Conservation (phyloP, 2,113 vertebrate genomes). For the Columba livia region DNA sequence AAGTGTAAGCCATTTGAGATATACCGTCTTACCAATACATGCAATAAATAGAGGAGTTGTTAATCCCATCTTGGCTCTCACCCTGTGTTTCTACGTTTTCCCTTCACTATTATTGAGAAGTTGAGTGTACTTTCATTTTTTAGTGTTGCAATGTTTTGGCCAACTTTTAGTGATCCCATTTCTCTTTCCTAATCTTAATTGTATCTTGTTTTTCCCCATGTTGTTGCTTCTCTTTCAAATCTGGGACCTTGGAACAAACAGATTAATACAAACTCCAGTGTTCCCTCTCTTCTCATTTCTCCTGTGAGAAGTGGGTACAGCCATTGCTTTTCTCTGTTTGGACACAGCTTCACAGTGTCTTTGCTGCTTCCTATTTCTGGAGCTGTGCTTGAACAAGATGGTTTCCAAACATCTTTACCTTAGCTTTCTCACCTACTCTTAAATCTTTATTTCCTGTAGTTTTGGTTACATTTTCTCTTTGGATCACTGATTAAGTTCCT, state of each 20-base stretch:
- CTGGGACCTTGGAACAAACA: background rate
- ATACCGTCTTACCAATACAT: background rate
- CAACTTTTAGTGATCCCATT: background rate
- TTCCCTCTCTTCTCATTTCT: background rate
- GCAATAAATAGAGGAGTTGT: background rate
- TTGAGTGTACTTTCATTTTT: background rate
- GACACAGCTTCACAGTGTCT: background rate
- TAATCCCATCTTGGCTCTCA: background rate
- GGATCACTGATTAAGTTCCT: background rate
- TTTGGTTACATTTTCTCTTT: background rate
- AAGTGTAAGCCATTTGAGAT: background rate
- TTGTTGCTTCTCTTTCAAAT: background rate
- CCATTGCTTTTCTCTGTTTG: background rate
- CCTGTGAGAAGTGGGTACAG: background rate
- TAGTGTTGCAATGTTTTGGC: background rate
- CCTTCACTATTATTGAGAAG: background rate
- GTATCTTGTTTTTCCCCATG: background rate
- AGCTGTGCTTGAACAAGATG: background rate
- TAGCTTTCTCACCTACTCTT: background rate
- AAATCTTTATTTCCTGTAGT: background rate
- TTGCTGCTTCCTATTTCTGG: background rate
- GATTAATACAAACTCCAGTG: background rate
- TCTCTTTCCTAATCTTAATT: background rate
- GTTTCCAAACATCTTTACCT: background rate
- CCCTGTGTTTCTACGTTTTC: background rate